Base-by-base conservation (phyloP, 1,140 invertebrate species). In the Tetramorium simillimum region DNA sequence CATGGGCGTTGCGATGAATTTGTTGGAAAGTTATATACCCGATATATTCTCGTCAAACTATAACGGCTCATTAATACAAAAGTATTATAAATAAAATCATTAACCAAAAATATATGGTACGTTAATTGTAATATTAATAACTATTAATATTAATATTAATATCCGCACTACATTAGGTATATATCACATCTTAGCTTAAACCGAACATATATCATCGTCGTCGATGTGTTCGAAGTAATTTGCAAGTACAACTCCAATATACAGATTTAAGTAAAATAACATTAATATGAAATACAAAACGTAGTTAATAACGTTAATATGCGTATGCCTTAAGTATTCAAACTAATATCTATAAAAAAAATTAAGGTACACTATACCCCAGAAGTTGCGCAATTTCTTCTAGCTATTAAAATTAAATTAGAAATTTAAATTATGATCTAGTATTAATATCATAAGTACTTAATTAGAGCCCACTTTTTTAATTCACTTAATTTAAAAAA, bases 61-160 rank as follows among this genome's bases (percentile, higher is more conserved):
- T 43, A 24, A 60, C 18, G 12, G 24, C 49, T 81, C 56, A 77
- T 80, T 67, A 49, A 73, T 84, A 49, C 5, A 43, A 37, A 84
- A 75, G 4, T 82, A 70, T 5, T 72, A 73, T 84, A 84, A 84
- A 84, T 84, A 84, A 84, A 62, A 73, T 84, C 14, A 40, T 58
- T 75, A 60, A 72, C 69, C 69, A 84, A 84, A 84, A 75, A 81
- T 81, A 81, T 53, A 24, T 3, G 60, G 18, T 75, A 56, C 21
- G 80, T 84, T 81, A 81, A 81, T 80, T 37, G 28, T 84, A 73
- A 82, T 33, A 33, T 33, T 33, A 33, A 33, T 40, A 40, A 70
- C 16, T 69, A 81, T 53, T 80, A 67, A 67, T 70, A 81, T 43
- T 46, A 67, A 67, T 67, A 67, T 82, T 72, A 56, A 73, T 60